Base-by-base conservation (phyloP, 2,888 invertebrate species). In the Ormyrus rosae region DNA sequence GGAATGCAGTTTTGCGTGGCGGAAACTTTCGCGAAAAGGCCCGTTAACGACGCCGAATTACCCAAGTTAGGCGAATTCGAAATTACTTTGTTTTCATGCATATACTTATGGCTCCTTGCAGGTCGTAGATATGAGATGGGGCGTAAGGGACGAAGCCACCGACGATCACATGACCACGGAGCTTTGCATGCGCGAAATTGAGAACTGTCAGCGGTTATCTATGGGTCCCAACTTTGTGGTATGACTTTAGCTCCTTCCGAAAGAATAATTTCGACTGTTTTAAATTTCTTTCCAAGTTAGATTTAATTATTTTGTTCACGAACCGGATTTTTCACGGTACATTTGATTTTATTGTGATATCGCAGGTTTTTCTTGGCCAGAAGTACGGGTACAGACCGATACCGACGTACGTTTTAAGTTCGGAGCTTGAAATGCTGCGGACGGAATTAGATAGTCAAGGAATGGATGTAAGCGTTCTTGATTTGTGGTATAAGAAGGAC, bases 121-220 rank as follows among this genome's bases (percentile, higher is more conserved):
- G 97, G 98, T 99, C 4, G 99, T 99, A 50, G 99, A 99, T 91
- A 99, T 99, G 99, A 93, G 99, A 87, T 99, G 99, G 99, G 99
- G 99, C 6, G 98, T 99, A 0, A 93, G 99, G 87, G 99, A 99
- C 88, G 99, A 99, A 91, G 98, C 99, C 0, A 99, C 99, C 0
- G 99, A 99, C 88, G 99, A 99, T 94, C 99, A 99, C 92, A 98
- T 98, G 98, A 99, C 99, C 34, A 99, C 99, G 0, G 98, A 98
- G 87, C 93, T 99, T 0, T 99, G 99, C 89, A 98, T 99, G 97
- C 94, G 97, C 83, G 99, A 99, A 92, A 99, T 99, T 83, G 96
- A 97, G 91, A 99, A 99, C 91, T 99, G 99, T 88, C 99, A 99
- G 90, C 93, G 99, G 4, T 92, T 99, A 1, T 98, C 98, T 1